Evolutionary conservation across 1,140 invertebrate species (phyloP), one percentile per base, ranked within the genome.

Genomic region (Nixonia krombeini): DNA sequence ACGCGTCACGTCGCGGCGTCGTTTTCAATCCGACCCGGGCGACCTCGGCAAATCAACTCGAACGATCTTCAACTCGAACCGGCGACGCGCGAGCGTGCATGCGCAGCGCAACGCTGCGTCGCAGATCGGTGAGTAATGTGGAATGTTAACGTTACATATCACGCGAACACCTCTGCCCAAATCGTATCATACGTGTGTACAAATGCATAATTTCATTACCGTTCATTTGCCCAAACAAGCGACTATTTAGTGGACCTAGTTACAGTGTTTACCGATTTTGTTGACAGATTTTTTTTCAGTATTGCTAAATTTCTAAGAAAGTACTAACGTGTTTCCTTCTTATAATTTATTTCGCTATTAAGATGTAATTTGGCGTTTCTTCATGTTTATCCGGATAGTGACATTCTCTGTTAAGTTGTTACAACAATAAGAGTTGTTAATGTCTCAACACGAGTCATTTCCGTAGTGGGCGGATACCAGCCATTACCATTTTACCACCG

Each of bases 181-280:
- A 44, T 52, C 50, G 17, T 35, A 53, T 40, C 41, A 44, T 44
- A 42, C 31, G 18, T 25, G 40, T 28, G 50, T 44, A 28, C 38
- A 35, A 44, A 53, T 53, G 50, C 42, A 44, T 53, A 53, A 53
- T 44, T 53, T 53, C 50, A 53, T 53, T 44, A 53, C 40, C 17
- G 42, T 44, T 53, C 26, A 53, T 53, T 37, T 26, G 50, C 31
- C 40, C 26, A 17, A 8, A 38, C 23, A 16, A 53, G 42, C 42
- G 33, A 18, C n/a, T 53, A 44, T 53, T 45, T 55, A 45, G 13
- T 16, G 21, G 2, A n/a, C 0, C 17, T 7, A 4, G 33, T 12
- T 13, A 41, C 28, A 35, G 9, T 28, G 16, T 15, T 21, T 21
- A 21, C 2, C 21, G 21, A 21, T 21, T 2, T 6, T 6, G 21